These are phyloP conservation scores for Hipparchia semele DNA, from an alignment of 2,888 invertebrate species.

Conservation along the genomic window DNA sequence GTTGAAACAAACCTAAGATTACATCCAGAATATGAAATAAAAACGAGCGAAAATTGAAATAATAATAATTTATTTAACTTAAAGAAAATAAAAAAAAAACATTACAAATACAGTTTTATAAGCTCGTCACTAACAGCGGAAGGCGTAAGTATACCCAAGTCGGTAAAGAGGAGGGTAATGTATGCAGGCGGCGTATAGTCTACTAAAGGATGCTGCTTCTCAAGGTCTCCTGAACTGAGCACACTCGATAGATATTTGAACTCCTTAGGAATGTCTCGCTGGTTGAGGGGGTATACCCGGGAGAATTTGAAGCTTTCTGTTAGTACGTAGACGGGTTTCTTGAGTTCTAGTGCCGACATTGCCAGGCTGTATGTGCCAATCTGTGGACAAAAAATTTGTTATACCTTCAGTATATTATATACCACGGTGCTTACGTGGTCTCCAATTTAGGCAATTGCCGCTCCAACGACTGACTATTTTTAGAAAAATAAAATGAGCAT, in stretches of 20 bases:
- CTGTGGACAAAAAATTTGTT: conserved; percentile 66
- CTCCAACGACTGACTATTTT: too few relatives aligned
- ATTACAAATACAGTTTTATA: conserved; percentile 95
- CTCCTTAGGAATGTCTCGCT: conserved; percentile 93
- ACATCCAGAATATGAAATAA: too few relatives aligned
- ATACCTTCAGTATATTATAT: neutral
- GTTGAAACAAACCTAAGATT: neutral
- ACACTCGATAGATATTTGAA: conserved; percentile 88
- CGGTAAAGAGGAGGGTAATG: conserved; percentile 96
- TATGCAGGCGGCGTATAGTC: conserved; percentile 99
- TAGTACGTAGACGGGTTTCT: conserved; percentile 97
- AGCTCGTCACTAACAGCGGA: conserved; percentile 99
- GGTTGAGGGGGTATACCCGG: conserved; percentile 95
- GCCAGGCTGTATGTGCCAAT: conserved; percentile 94
- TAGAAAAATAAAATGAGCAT: too few relatives aligned
- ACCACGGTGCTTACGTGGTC: too few relatives aligned
- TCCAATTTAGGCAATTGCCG: too few relatives aligned
- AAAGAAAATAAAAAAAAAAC: neutral
- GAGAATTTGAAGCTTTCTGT: conserved; percentile 99
- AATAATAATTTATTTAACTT: conserved; percentile 28
- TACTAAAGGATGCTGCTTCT: conserved; percentile 92
- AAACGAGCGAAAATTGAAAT: too few relatives aligned
- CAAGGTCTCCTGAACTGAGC: conserved; percentile 66
- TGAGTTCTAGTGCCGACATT: conserved; percentile 93
- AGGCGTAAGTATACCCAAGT: conserved; percentile 97